Percentiles rank a stretch among this genome's conserved stretches.
phyloP scores from a whole-genome alignment of 2,113 vertebrate genomes.

The Neogale vison region DNA sequence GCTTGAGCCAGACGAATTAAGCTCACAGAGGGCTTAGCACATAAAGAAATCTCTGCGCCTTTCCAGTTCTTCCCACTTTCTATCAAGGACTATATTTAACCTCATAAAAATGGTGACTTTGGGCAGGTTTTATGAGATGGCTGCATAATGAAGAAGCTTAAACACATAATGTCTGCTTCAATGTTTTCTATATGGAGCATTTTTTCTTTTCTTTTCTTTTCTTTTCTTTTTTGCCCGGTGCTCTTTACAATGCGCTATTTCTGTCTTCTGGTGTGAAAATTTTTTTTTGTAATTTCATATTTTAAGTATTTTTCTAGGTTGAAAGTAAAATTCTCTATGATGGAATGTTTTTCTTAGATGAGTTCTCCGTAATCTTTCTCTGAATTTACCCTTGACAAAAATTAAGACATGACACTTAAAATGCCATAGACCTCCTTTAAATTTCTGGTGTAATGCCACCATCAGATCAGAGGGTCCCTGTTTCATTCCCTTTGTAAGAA shows the following conservation, averaged over 20 bases:
- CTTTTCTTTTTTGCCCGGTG: not conserved
- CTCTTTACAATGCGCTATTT: not conserved
- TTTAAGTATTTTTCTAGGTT: conserved; percentile 34
- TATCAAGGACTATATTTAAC: not conserved
- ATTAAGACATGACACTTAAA: not conserved
- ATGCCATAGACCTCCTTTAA: not conserved
- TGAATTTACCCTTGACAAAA: conserved; percentile 14
- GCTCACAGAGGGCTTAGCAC: not conserved
- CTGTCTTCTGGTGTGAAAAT: not conserved
- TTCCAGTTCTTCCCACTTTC: not conserved
- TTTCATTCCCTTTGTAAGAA: not conserved
- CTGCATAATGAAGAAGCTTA: not conserved
- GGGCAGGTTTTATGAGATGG: not conserved
- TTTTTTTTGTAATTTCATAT: not conserved
- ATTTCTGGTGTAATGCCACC: not conserved
- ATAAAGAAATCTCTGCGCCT: no score
- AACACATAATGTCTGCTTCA: not conserved
- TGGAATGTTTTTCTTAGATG: not conserved
- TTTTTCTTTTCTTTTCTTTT: no score
- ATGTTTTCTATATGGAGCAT: not conserved
- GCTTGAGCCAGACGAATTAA: not conserved
- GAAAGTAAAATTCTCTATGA: not conserved
- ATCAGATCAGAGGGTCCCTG: not conserved
- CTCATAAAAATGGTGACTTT: not conserved
- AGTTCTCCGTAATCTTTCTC: not conserved